These are phyloP conservation scores for Meles meles DNA, from an alignment of 2,113 vertebrate genomes.

Conservation along the genomic window DNA sequence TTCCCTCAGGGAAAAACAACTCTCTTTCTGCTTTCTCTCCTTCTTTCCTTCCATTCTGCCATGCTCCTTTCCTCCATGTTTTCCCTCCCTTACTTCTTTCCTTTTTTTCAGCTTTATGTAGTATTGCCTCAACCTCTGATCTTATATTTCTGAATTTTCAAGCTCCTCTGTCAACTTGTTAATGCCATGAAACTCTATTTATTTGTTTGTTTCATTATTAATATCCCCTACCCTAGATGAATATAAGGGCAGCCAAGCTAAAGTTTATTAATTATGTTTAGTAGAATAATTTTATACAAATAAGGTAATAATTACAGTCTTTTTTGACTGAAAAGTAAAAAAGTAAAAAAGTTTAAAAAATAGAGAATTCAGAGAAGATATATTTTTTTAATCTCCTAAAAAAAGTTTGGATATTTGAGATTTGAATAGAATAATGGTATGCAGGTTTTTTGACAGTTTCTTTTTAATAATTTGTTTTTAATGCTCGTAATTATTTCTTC, in stretches of 20 bases:
- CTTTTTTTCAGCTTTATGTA: not conserved
- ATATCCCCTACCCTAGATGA: not conserved
- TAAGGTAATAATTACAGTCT: not conserved
- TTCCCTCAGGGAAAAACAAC: not conserved
- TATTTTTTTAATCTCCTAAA: not conserved
- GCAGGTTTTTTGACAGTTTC: not conserved
- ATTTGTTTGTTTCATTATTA: not conserved
- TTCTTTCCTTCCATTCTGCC: not conserved
- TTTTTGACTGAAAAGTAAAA: constrained; percentile 23
- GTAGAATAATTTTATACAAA: not conserved
- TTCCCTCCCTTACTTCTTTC: not conserved
- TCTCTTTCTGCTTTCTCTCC: not conserved
- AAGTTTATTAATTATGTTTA: not conserved
- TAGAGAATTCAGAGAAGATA: not conserved
- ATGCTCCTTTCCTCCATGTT: not conserved
- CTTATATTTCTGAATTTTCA: not conserved
- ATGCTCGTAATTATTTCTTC: not conserved
- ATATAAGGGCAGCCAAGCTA: not conserved
- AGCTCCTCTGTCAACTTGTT: not conserved
- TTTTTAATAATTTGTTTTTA: not conserved
- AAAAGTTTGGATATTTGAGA: not conserved
- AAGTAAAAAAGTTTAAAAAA: not conserved
- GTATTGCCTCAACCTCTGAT: not conserved
- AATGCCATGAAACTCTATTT: not conserved
- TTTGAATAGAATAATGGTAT: not conserved